These are phyloP conservation scores for Dipodomys stephensi DNA, from an alignment of 2,113 vertebrate species.

Conservation along the genomic window DNA sequence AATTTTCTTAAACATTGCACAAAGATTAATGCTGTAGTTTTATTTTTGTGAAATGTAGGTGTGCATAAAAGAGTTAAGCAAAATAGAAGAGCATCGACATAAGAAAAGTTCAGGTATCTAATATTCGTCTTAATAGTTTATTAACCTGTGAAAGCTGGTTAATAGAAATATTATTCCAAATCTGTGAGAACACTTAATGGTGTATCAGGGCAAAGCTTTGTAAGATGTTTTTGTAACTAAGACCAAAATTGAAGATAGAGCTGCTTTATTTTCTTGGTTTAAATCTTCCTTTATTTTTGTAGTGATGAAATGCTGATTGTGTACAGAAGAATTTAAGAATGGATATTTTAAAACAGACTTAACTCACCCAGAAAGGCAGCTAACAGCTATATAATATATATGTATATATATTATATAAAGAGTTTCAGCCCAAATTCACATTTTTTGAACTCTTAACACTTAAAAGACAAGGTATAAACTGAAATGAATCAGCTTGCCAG, in stretches of 20 bases:
- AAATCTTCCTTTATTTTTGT: slow-evolving; percentile 84
- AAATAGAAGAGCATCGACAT: slow-evolving; percentile 76
- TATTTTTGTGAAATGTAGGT: slow-evolving; percentile 84
- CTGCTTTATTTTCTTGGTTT: slow-evolving; percentile 84
- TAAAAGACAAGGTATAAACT: slow-evolving; percentile 79
- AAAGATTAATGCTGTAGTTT: slow-evolving; percentile 81
- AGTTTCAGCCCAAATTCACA: slow-evolving; percentile 73
- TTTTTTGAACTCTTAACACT: slow-evolving; percentile 74
- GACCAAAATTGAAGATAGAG: slow-evolving; percentile 82
- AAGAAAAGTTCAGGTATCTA: slow-evolving; percentile 82
- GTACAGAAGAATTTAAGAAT: slow-evolving; percentile 81
- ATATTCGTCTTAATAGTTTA: slow-evolving; percentile 80
- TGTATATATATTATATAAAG: neutral
- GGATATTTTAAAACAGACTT: slow-evolving; percentile 68
- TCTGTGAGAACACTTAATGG: slow-evolving; percentile 76
- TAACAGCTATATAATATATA: slow-evolving; percentile 59
- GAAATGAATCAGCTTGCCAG: slow-evolving; percentile 76
- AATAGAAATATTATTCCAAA: slow-evolving; percentile 79
- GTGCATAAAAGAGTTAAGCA: slow-evolving; percentile 73
- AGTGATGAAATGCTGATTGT: slow-evolving; percentile 78
- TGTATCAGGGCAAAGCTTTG: slow-evolving; percentile 82
- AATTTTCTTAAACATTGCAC: slow-evolving; percentile 86
- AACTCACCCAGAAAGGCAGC: slow-evolving; percentile 79
- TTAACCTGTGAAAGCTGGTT: slow-evolving; percentile 80
- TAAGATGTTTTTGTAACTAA: slow-evolving; percentile 83